phyloP scores from a whole-genome alignment of 2,797 vertebrate genomes.

The Chaenodraco wilsoni region DNA sequence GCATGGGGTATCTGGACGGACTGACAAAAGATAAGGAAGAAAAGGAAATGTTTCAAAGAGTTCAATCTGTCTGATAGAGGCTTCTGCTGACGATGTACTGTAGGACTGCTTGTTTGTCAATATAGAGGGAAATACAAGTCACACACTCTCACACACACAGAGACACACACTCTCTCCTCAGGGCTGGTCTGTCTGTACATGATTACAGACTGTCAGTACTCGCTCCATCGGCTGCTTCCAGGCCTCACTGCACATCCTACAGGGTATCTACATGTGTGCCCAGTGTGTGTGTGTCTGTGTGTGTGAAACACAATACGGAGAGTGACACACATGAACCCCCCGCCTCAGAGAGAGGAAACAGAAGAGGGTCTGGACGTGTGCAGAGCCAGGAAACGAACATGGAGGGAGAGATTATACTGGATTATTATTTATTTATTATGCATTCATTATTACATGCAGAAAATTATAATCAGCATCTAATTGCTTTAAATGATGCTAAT shows the following conservation, averaged over 20 bases:
- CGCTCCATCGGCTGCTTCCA: constrained; percentile 73
- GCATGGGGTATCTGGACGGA: no score
- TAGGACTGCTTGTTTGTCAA: no score
- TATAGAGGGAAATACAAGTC: no score
- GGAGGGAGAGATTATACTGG: constrained; percentile 42
- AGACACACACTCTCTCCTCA: constrained; percentile 58
- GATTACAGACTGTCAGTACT: constrained; percentile 80
- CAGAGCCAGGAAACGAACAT: constrained; percentile 36
- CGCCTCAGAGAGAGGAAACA: constrained; percentile 49
- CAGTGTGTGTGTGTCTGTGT: constrained; percentile 22
- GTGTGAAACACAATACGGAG: constrained; percentile 38
- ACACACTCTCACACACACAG: constrained; percentile 13
- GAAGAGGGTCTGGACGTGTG: constrained; percentile 24
- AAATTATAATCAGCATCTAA: constrained; percentile 36
- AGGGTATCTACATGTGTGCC: constrained; percentile 63
- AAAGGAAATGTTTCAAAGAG: no score
- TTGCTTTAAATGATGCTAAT: constrained; percentile 27
- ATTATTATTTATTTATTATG: constrained; percentile 46
- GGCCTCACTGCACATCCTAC: constrained; percentile 66
- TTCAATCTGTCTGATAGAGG: no score
- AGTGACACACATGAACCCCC: constrained; percentile 64
- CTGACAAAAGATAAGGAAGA: no score
- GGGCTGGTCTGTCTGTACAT: constrained; percentile 74
- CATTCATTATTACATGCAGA: constrained; percentile 48
- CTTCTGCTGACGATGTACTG: no score